Percentiles rank a stretch among this genome's conserved stretches.
These are phyloP conservation scores for Aricia artaxerxes DNA, from an alignment of 2,888 invertebrate species.

Conservation along the genomic window DNA sequence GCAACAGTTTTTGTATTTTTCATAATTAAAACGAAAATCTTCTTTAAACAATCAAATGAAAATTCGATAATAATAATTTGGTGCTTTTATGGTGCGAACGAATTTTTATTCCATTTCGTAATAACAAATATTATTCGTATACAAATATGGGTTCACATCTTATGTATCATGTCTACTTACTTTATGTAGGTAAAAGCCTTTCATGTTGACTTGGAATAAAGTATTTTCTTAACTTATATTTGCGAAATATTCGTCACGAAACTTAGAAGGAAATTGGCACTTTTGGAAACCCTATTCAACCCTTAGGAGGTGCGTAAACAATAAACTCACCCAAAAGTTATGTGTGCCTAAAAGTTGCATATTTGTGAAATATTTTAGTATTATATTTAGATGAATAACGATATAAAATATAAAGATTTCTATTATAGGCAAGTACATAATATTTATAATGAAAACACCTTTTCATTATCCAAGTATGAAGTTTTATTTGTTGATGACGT, in stretches of 20 bases:
- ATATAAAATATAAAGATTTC: background rate
- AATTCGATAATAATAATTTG: too few species aligned
- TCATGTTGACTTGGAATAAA: background rate
- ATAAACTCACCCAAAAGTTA: constrained; percentile 24
- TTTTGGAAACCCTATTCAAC: constrained; percentile 22
- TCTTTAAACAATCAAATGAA: background rate
- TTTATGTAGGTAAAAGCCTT: constrained; percentile 8
- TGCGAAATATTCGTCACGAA: constrained; percentile 21
- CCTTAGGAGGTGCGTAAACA: constrained; percentile 13
- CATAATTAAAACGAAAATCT: background rate
- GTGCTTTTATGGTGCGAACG: too few species aligned
- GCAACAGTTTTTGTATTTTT: background rate
- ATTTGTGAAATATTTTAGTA: background rate
- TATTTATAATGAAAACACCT: background rate
- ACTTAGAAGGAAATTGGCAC: constrained; percentile 23
- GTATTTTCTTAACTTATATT: background rate
- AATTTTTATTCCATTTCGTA: background rate
- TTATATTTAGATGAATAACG: background rate
- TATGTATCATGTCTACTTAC: background rate
- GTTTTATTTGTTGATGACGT: too few species aligned
- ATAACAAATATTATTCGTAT: background rate
- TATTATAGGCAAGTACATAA: too few species aligned
- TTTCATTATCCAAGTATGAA: background rate
- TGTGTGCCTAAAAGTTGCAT: background rate
- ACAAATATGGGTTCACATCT: background rate